phyloP scores from a whole-genome alignment of 2,113 vertebrate genomes.

The Saccopteryx leptura region DNA sequence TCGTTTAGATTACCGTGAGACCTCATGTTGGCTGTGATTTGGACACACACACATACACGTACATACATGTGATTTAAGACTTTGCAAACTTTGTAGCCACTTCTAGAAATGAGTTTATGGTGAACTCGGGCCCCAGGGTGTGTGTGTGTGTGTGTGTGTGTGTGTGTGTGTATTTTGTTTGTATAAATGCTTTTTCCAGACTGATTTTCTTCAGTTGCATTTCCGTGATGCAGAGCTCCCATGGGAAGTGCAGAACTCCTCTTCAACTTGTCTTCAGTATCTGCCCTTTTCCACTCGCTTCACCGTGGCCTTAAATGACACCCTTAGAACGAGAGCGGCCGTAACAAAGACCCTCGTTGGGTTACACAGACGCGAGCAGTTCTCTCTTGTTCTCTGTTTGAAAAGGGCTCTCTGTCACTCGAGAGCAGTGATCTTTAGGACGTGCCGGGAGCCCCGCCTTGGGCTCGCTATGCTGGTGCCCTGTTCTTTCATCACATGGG shows the following conservation, averaged over 20 bases:
- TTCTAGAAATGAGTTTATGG: not conserved
- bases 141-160: not conserved
- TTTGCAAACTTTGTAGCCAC: not conserved
- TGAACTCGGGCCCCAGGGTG: not conserved
- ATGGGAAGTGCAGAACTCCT: not conserved
- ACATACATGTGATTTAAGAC: not conserved
- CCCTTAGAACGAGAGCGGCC: not conserved
- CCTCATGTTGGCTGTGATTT: not conserved
- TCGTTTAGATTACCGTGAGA: not conserved
- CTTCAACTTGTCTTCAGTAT: not conserved
- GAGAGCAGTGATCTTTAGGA: not conserved
- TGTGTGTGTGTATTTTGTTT: not conserved
- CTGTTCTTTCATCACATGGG: not conserved
- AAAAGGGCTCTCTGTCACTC: slow-evolving; percentile 13
- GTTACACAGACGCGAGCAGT: not conserved
- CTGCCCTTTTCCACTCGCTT: not conserved
- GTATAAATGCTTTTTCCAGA: not conserved
- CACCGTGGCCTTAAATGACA: not conserved
- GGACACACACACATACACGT: not conserved
- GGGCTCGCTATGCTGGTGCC: not conserved
- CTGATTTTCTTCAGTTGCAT: not conserved
- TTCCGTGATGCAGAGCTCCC: not conserved
- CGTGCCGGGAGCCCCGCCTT: not conserved
- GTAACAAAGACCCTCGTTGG: not conserved
- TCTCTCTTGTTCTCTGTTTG: not conserved